phyloP scores from a whole-genome alignment of 2,797 vertebrate genomes.

The Melopsittacus undulatus region DNA sequence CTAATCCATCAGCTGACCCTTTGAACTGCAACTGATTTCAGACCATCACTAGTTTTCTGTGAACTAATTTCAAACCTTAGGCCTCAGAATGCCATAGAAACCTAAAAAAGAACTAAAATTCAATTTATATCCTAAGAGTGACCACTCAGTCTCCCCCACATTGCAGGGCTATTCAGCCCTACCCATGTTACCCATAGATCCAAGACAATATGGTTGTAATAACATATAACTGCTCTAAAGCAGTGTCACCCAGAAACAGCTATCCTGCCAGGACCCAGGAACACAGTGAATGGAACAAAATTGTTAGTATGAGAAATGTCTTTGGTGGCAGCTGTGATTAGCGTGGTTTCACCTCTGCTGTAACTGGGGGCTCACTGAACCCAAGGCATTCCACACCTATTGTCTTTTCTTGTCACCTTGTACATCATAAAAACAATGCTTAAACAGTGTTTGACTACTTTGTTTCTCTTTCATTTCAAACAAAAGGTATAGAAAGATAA shows the following conservation, averaged over 20 bases:
- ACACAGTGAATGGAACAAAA: not conserved
- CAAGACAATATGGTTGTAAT: not conserved
- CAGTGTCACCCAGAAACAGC: not conserved
- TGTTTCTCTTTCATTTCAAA: not conserved
- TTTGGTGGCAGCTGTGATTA: not conserved
- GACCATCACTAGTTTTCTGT: not conserved
- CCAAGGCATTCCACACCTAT: not conserved
- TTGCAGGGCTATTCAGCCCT: not conserved
- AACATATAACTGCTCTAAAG: not conserved
- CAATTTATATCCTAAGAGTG: not conserved
- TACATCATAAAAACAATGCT: not conserved
- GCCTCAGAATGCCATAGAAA: not conserved
- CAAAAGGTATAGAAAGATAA: not conserved
- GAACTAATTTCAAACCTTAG: not conserved
- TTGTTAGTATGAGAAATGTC: not conserved
- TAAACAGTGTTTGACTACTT: not conserved
- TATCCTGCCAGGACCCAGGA: not conserved
- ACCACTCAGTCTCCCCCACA: not conserved
- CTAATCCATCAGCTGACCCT: not conserved
- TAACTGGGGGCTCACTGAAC: not conserved
- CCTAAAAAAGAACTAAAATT: not conserved
- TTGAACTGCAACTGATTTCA: not conserved
- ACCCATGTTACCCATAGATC: not conserved
- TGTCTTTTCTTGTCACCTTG: not conserved
- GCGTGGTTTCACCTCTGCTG: not conserved